These are phyloP conservation scores for Trichomycterus rosablanca DNA, from an alignment of 2,113 vertebrate species.

Conservation along the genomic window DNA sequence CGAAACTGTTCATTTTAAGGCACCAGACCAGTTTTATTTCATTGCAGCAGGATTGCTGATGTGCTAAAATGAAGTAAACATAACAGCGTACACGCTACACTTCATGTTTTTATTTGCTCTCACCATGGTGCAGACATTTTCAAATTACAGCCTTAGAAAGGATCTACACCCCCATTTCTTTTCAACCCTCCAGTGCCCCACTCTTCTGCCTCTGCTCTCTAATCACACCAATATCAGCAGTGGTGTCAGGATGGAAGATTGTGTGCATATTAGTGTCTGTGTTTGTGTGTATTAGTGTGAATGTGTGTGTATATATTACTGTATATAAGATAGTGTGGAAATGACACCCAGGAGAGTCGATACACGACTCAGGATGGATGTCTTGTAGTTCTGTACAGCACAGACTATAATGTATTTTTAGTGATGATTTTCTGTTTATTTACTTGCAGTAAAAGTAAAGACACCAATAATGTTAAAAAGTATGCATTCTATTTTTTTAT, in stretches of 20 bases:
- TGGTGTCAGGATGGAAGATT: slow-evolving; percentile 56
- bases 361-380: slow-evolving; percentile 7
- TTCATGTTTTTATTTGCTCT: slow-evolving; percentile 9
- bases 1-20: background rate
- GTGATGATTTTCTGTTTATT: slow-evolving; percentile 52
- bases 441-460: slow-evolving; percentile 27
- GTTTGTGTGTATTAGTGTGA: slow-evolving; percentile 49
- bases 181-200: slow-evolving; percentile 43
- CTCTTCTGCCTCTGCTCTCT: slow-evolving; percentile 58
- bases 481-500: slow-evolving; percentile 44
- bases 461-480: slow-evolving; percentile 42
- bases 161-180: slow-evolving; percentile 8
- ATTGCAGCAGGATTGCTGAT: slow-evolving; percentile 3
- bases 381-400: slow-evolving; percentile 41
- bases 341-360: slow-evolving; percentile 22
- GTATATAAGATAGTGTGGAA: slow-evolving; percentile 14
- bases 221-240: slow-evolving; percentile 60
- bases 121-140: slow-evolving; percentile 14
- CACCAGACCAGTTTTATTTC: background rate
- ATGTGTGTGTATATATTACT: slow-evolving; percentile 9
- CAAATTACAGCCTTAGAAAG: slow-evolving; percentile 8
- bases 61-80: slow-evolving; percentile 3
- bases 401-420: too few species aligned
- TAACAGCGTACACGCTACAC: background rate
- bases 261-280: slow-evolving; percentile 51